A percentile compares a stretch with the other conserved stretches of the same genome.
phyloP scores from a whole-genome alignment of 2,797 vertebrate genomes.

The Anabacerthia variegaticeps region DNA sequence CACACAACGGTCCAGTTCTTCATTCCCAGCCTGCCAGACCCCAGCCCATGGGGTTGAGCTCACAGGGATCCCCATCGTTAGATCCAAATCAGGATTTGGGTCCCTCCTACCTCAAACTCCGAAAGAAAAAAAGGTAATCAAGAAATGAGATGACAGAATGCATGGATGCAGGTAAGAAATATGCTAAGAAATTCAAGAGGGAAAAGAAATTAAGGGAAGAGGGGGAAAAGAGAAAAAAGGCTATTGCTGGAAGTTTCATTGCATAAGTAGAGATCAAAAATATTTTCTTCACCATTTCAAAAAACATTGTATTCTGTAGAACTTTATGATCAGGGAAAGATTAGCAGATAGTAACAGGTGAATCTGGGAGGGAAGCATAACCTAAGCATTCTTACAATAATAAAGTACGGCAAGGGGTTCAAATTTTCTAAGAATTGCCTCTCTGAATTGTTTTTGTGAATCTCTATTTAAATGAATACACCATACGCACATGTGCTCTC shows the following conservation, averaged over 20 bases:
- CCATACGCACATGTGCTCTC: background rate
- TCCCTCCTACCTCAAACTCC: background rate
- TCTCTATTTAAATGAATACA: background rate
- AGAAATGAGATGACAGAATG: background rate
- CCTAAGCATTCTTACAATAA: background rate
- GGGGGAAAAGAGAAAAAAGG: background rate
- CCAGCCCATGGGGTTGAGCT: background rate
- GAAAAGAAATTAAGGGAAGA: background rate
- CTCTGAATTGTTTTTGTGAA: background rate
- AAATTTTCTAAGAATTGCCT: background rate
- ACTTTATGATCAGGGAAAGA: background rate
- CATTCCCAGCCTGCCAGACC: background rate
- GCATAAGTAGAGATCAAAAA: background rate
- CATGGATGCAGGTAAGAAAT: background rate
- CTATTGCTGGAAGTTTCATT: background rate
- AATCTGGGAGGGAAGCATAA: background rate
- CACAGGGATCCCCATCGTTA: background rate
- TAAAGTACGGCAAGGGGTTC: background rate
- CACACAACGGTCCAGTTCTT: rapidly evolving
- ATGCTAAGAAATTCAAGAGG: background rate
- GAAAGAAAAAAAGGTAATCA: background rate
- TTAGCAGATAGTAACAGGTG: background rate
- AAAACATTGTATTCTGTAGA: background rate
- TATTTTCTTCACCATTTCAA: background rate
- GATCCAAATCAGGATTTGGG: background rate